phyloP scores from a whole-genome alignment of 2,113 vertebrate genomes.

The Nycticryphes semicollaris region DNA sequence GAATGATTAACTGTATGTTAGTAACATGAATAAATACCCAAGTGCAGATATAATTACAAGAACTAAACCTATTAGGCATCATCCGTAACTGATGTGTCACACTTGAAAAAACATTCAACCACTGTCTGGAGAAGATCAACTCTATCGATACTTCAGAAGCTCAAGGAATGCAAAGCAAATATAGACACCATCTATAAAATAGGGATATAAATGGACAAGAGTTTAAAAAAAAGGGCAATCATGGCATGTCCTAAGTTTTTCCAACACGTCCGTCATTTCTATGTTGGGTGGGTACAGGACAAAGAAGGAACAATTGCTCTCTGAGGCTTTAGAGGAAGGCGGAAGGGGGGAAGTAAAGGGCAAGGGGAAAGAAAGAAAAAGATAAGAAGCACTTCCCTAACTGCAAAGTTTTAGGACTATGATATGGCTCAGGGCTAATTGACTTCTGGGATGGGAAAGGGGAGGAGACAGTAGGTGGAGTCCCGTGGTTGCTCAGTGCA shows the following conservation, averaged over 20 bases:
- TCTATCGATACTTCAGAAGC: neutral
- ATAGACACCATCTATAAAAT: neutral
- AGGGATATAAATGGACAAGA: neutral
- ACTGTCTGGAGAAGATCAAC: neutral
- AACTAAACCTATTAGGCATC: neutral
- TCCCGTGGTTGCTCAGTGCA: neutral
- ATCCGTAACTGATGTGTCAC: neutral
- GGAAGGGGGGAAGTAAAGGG: too few species aligned
- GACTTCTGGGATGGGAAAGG: neutral
- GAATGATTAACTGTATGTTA: neutral
- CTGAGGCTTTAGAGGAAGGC: neutral
- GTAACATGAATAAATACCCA: neutral
- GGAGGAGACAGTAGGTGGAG: neutral
- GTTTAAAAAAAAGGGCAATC: neutral
- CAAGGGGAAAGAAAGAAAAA: neutral
- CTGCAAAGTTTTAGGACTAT: neutral
- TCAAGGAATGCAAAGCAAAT: neutral
- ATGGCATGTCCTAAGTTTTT: neutral
- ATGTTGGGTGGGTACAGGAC: neutral
- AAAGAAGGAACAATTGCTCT: neutral
- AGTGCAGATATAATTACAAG: neutral
- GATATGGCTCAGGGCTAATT: neutral
- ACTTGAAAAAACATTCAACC: neutral
- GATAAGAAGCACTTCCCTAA: neutral
- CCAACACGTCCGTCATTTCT: neutral